Conservation (phyloP, 2,888 invertebrate species). For the Branchipolynoe longqiensis region DNA sequence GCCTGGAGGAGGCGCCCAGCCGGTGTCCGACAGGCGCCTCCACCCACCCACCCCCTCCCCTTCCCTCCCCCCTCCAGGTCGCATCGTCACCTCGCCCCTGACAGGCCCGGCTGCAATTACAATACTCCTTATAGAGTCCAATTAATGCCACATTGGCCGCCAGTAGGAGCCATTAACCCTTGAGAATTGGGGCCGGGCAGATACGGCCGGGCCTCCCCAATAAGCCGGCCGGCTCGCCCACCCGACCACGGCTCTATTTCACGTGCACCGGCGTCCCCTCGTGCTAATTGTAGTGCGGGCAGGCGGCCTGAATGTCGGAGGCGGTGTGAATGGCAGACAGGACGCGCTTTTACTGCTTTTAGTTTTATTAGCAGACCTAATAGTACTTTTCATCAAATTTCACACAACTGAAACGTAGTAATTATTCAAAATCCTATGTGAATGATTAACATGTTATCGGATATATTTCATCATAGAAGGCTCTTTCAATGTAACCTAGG, state of each 20-base stretch:
- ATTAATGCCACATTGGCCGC: slow-evolving; percentile 3
- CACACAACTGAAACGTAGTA: too few relatives aligned
- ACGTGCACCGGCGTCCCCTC: neutral
- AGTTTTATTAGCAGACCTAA: too few relatives aligned
- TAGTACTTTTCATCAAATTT: too few relatives aligned
- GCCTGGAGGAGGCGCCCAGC: too few relatives aligned
- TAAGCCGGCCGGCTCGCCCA: neutral
- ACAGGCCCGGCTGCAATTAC: neutral
- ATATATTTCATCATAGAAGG: too few relatives aligned
- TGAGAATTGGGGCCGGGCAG: slow-evolving; percentile 3
- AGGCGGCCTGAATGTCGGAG: neutral
- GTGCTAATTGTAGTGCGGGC: slow-evolving; percentile 25
- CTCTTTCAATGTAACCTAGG: too few relatives aligned
- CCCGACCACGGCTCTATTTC: neutral
- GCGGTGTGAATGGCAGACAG: too few relatives aligned
- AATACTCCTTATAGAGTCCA: slow-evolving; percentile 34
- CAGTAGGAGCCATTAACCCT: slow-evolving; percentile 20
- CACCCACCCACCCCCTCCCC: neutral
- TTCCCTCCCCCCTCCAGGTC: neutral
- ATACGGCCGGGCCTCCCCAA: too few relatives aligned
- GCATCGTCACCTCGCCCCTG: neutral
- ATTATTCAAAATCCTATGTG: neutral
- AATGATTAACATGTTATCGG: neutral
- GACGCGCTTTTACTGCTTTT: too few relatives aligned
- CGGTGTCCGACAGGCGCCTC: too few relatives aligned